phyloP scores from a whole-genome alignment of 2,888 invertebrate species.

The Athetis lepigone region DNA sequence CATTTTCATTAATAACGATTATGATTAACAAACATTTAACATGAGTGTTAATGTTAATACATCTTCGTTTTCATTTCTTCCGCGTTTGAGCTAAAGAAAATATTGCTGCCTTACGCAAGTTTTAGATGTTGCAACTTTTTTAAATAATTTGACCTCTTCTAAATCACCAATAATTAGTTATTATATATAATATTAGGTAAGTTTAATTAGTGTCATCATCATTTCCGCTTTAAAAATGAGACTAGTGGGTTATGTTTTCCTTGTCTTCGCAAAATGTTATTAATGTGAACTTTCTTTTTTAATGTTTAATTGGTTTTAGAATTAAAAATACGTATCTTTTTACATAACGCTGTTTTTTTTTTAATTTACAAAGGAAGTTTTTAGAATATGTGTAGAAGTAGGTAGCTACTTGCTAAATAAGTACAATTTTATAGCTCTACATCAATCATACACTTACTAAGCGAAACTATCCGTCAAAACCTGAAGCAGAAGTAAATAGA shows the following conservation, averaged over 20 bases:
- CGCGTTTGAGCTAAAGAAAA: constrained; percentile 35
- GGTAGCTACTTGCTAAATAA: no score
- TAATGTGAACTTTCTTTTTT: not conserved
- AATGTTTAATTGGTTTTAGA: no score
- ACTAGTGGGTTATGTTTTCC: not conserved
- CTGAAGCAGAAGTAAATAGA: no score
- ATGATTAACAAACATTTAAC: constrained; percentile 25
- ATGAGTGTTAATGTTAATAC: constrained; percentile 34
- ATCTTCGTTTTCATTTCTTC: constrained; percentile 40
- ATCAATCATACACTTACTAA: no score
- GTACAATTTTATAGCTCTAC: no score
- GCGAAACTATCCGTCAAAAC: no score
- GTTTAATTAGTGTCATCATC: not conserved
- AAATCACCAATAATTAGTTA: not conserved
- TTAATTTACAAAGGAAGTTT: no score
- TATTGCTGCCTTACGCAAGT: constrained; percentile 32
- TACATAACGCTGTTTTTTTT: no score
- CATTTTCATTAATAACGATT: constrained; percentile 23
- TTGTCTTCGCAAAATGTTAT: not conserved
- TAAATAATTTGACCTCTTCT: constrained; percentile 12
- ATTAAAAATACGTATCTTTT: no score
- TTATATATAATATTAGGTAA: constrained; percentile 21
- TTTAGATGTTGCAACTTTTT: constrained; percentile 22
- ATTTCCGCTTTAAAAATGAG: not conserved
- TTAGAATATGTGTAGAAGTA: no score